Base-by-base conservation (phyloP, 1,140 invertebrate genomes). In the Mesaphorura yosii region DNA sequence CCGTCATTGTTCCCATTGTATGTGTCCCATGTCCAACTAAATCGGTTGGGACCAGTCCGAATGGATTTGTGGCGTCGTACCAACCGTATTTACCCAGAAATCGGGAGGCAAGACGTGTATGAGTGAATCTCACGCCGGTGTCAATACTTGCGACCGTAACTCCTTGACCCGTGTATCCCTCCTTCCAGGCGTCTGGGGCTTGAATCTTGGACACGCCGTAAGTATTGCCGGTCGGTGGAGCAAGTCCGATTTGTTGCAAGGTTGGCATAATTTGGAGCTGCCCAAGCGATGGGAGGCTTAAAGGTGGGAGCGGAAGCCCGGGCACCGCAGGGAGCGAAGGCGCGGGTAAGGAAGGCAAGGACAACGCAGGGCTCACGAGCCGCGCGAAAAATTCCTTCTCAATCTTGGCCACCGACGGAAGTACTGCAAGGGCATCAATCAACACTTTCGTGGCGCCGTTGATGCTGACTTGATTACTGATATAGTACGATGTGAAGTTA, bases 401-500 rank as follows among this genome's bases (percentile, higher is more conserved):
- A 27, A 17, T 3, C 7, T 26, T 25, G 14, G 2, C 15, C 12
- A 17, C 22, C 7, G 26, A 10, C 7, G 20, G 27, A 2, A 48
- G 12, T 15, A 5, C 15, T 17, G 40, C 19, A 22, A 56, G 22
- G 17, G 10, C 27, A 3, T 41, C 5, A 4, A 56, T 20, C 12
- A 56, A 26, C 3, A 7, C 38, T 19, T 12, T 23, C n/a, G 22
- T 20, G 23, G 48, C 42, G 10, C 22, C 28, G 15, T 34, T 31
- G 4, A 56, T 34, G 22, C 15, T 46, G 23, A 56, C 39, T 29
- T 46, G n/a, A 27, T 56, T 56, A 6, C 5, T 45, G 15, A 48
- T 29, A 48, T 48, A 56, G 22, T 51, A 51, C n/a, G 17, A 42
- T 19, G 31, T n/a, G n/a, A n/a, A n/a, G n/a, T n/a, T n/a, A 34